These are phyloP conservation scores for Eolophus roseicapilla DNA, from an alignment of 2,113 vertebrate genomes.

Conservation along the genomic window DNA sequence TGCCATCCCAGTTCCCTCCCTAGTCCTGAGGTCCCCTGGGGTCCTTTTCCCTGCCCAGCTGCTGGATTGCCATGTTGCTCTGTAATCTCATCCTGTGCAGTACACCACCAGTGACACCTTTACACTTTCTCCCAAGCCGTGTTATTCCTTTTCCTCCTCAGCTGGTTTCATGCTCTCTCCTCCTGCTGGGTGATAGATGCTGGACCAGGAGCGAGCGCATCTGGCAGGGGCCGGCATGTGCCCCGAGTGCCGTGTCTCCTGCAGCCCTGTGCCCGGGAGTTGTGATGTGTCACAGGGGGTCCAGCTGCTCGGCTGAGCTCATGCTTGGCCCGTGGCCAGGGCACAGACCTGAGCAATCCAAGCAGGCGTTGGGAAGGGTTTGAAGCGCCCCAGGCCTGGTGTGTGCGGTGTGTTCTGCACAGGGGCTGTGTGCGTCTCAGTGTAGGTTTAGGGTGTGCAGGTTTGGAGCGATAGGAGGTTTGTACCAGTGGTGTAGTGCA, in stretches of 20 bases:
- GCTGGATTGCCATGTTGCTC: background rate
- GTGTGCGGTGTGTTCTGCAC: background rate
- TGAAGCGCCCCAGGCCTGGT: background rate
- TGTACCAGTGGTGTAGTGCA: background rate
- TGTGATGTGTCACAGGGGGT: background rate
- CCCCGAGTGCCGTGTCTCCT: fast-evolving
- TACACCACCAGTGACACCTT: background rate
- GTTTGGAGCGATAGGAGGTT: fast-evolving
- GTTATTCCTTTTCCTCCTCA: background rate
- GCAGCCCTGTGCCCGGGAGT: background rate
- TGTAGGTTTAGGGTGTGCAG: no score
- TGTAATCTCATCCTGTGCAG: background rate
- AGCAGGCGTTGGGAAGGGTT: background rate
- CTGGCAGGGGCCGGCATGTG: background rate
- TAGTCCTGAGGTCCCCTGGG: background rate
- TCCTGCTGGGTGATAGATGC: background rate
- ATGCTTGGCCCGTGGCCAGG: background rate
- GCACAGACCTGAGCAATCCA: background rate
- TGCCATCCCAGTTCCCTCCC: background rate
- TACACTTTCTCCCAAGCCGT: fast-evolving
- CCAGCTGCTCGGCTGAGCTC: slow-evolving; percentile 23
- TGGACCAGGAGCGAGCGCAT: background rate
- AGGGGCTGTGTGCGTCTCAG: background rate
- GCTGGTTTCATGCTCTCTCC: background rate
- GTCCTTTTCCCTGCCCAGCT: background rate